Evolutionary conservation across 2,888 invertebrate genomes (phyloP).

Genomic region (Ceramica pisi): DNA sequence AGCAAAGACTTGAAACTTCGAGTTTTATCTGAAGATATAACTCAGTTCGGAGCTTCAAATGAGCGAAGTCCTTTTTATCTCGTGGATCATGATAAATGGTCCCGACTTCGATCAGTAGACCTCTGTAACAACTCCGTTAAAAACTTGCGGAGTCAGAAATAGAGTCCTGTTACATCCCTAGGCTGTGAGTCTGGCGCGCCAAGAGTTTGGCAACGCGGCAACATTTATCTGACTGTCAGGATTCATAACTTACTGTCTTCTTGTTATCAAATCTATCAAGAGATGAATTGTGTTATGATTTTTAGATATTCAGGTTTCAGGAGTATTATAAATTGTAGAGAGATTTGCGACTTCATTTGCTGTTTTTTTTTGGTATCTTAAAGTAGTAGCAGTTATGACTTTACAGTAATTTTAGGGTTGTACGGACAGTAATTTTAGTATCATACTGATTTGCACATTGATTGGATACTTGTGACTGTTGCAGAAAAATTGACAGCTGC

Average conservation of each 20-base stretch:
- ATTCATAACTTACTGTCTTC: constrained; percentile 68
- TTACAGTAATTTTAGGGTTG: neutral
- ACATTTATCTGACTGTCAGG: constrained; percentile 67
- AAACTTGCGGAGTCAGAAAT: neutral
- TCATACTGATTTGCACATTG: no score
- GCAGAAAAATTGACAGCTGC: no score
- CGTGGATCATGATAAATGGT: no score
- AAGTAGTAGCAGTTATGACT: neutral
- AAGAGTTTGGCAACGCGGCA: constrained; percentile 57
- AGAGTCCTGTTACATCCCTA: neutral
- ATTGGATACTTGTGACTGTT: no score
- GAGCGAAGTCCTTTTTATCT: no score
- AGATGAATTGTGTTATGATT: constrained; percentile 27
- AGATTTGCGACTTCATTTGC: neutral
- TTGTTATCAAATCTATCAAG: constrained; percentile 62
- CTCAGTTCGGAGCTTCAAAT: no score
- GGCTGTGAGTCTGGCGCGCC: constrained; percentile 24
- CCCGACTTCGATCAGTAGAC: no score
- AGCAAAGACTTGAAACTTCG: no score
- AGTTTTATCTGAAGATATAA: no score
- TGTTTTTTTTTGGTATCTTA: neutral
- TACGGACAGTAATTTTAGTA: no score
- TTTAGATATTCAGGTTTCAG: neutral
- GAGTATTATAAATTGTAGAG: neutral
- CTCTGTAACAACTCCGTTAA: no score